phyloP scores from a whole-genome alignment of 2,888 invertebrate species.

The Ornithoptera priamus region DNA sequence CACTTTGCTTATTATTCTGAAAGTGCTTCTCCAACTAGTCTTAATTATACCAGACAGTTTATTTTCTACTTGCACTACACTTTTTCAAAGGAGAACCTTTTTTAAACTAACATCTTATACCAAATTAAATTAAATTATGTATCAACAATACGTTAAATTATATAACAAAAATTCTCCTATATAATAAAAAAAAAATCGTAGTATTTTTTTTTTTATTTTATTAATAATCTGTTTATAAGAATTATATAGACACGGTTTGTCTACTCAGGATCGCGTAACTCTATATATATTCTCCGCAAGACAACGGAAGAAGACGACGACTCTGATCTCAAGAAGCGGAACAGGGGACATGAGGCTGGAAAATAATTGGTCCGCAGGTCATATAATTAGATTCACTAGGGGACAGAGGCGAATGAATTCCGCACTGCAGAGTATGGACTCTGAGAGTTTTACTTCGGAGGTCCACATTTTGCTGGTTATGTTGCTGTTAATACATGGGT shows the following conservation, averaged over 20 bases:
- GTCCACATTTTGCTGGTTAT: neutral
- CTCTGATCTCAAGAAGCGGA: neutral
- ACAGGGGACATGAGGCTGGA: neutral
- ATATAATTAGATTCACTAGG: slow-evolving; percentile 16
- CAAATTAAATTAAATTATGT: neutral
- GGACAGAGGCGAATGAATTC: slow-evolving; percentile 3
- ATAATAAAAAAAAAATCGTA: no score
- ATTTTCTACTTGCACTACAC: neutral
- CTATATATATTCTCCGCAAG: no score
- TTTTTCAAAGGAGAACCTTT: neutral
- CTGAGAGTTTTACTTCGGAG: neutral
- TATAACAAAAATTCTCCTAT: no score
- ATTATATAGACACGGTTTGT: no score
- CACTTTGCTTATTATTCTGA: neutral
- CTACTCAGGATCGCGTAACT: no score
- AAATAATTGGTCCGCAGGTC: slow-evolving; percentile 17
- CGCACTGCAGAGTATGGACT: slow-evolving; percentile 1
- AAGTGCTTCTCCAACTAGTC: neutral
- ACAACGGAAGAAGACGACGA: no score
- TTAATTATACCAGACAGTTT: neutral
- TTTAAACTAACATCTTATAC: neutral
- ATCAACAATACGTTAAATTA: no score
- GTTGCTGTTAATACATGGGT: no score
- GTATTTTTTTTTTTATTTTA: no score
- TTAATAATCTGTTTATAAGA: no score